phyloP scores from a whole-genome alignment of 2,888 invertebrate species.

The Phlogophora meticulosa region DNA sequence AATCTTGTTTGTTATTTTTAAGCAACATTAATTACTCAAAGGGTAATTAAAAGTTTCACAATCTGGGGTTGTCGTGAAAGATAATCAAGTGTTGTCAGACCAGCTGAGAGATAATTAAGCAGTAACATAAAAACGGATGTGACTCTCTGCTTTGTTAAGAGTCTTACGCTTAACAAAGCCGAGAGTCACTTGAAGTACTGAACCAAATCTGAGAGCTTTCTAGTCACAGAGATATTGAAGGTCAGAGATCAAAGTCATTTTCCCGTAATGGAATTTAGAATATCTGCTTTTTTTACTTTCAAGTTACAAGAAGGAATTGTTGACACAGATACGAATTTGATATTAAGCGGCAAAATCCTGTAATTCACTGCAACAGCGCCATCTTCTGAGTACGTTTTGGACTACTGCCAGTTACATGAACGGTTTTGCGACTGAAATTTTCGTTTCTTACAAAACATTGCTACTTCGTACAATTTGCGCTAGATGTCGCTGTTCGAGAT shows the following conservation, averaged over 20 bases:
- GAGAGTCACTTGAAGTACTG: not conserved
- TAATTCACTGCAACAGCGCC: slow-evolving; percentile 40
- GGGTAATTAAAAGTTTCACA: not conserved
- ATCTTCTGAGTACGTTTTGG: slow-evolving; percentile 41
- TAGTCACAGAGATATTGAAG: too few relatives aligned
- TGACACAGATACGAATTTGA: not conserved
- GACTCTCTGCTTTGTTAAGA: too few relatives aligned
- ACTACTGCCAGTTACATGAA: slow-evolving; percentile 39
- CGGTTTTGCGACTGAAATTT: slow-evolving; percentile 30
- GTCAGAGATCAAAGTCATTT: too few relatives aligned
- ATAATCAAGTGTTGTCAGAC: not conserved
- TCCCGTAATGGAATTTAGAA: too few relatives aligned
- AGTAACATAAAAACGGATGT: too few relatives aligned
- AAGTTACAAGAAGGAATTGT: too few relatives aligned
- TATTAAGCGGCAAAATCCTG: not conserved
- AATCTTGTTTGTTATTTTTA: not conserved
- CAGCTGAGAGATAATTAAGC: too few relatives aligned
- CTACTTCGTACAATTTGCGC: slow-evolving; percentile 17
- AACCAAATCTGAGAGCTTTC: too few relatives aligned
- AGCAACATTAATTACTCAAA: not conserved
- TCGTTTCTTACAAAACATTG: slow-evolving; percentile 2
- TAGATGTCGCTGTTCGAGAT: slow-evolving; percentile 59
- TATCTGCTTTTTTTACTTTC: too few relatives aligned
- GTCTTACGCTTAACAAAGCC: too few relatives aligned
- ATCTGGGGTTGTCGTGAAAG: not conserved